These are phyloP conservation scores for Chironomus riparius DNA, from an alignment of 2,888 invertebrate genomes.

Conservation along the genomic window DNA sequence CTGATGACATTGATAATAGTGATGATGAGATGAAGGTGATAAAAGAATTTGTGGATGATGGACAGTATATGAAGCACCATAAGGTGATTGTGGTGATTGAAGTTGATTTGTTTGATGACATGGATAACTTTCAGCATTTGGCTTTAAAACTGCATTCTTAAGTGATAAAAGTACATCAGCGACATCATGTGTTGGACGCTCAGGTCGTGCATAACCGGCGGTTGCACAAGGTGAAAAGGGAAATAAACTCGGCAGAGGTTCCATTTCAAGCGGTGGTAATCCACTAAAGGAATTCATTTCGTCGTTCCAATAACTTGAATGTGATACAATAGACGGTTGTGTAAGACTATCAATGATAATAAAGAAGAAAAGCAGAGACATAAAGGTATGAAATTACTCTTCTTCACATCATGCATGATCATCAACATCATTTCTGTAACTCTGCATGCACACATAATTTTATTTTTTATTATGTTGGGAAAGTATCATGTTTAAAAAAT, in stretches of 20 bases:
- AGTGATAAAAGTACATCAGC: conserved; percentile 82
- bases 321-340: conserved; percentile 14
- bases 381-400: conserved; percentile 28
- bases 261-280: conserved; percentile 68
- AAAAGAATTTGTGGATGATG: conserved; percentile 55
- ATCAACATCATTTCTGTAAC: too few species aligned
- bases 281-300: conserved; percentile 77
- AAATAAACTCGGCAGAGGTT: conserved; percentile 77
- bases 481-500: conserved; percentile 4
- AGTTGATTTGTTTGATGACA: conserved; percentile 42
- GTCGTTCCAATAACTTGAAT: conserved; percentile 54
- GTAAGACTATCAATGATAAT: conserved; percentile 8
- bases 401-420: conserved; percentile 27
- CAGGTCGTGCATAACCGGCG: conserved; percentile 35
- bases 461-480: background rate
- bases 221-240: conserved; percentile 66
- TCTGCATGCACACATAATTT: background rate
- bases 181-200: conserved; percentile 59
- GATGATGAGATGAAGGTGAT: conserved; percentile 45
- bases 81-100: conserved; percentile 31
- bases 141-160: conserved; percentile 80
- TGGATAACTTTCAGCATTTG: conserved; percentile 47
- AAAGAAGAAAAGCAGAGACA: background rate
- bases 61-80: conserved; percentile 42
- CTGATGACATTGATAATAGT: conserved; percentile 30